Base-by-base conservation (phyloP, 2,113 vertebrate species). In the Geothlypis trichas region DNA sequence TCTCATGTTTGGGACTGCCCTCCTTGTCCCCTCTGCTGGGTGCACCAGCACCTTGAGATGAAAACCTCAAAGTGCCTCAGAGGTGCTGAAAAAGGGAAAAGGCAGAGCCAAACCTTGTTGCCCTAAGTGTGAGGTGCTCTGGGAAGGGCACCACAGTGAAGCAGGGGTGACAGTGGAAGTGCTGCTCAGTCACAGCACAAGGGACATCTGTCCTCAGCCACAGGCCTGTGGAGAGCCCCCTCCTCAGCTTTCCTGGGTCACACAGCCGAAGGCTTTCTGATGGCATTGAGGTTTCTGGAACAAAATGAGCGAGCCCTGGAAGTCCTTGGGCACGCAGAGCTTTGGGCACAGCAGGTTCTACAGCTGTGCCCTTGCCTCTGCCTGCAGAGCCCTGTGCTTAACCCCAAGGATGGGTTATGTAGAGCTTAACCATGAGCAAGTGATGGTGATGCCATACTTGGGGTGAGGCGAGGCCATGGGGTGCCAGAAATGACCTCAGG, bases 171-270 rank as follows among this genome's bases (percentile, higher is more conserved):
- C 0, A 4, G 37, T 30, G 27, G 54, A 31, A 37, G 17, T 8
- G 51, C 35, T 28, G 4, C 77, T 59, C 65, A 12, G 13, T 42
- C 68, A 35, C 49, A 68, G 39, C 58, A 13, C 44, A 17, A 39
- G 68, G 82, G 72, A 98, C 97, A 67, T 98, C 98, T 12, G 98
- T 98, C 10, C 98, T 98, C 33, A 98, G 68, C 98, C 98, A 98
- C 42, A 98, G 98, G 98, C 18, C 97, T 91, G 90, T 94, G 91
- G 55, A 99, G 96, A 67, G 75, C 84, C 61, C 59, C 78, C 3
- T 93, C 88, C 13, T 87, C 75, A 15, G 97, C 98, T 77, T 95
- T 97, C 26, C 47, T 42, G 74, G 42, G 33, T 13, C 99, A 96
- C 77, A 97, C 55, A 79, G 98, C 95, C 91, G 98, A 76, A 44